phyloP scores from a whole-genome alignment of 2,797 vertebrate species.

The Ctenopoma multispine region DNA sequence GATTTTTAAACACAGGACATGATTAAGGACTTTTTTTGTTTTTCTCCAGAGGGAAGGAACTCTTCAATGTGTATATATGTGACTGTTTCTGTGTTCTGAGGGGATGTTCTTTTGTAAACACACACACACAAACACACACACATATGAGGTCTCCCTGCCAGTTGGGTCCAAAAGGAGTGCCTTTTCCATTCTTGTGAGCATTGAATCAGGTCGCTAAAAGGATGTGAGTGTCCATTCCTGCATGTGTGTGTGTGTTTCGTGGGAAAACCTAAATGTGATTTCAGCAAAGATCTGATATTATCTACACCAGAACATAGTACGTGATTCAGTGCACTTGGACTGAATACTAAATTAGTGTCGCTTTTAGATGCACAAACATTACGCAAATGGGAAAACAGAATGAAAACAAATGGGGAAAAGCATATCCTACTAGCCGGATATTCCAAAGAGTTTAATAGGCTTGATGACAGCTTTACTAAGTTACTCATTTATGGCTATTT shows the following conservation, averaged over 20 bases:
- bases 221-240: slow-evolving; percentile 45
- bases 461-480: slow-evolving; percentile 83
- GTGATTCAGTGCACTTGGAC: slow-evolving; percentile 52
- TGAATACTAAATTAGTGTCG: slow-evolving; percentile 9
- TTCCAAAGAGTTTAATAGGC: slow-evolving; percentile 68
- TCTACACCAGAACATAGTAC: slow-evolving; percentile 37
- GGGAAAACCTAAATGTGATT: slow-evolving; percentile 27
- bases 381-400: slow-evolving; percentile 39
- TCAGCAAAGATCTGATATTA: slow-evolving; percentile 39
- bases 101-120: slow-evolving; percentile 79
- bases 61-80: slow-evolving; percentile 60
- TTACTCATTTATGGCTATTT: slow-evolving; percentile 80
- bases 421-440: slow-evolving; percentile 65
- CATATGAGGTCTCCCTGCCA: slow-evolving; percentile 38
- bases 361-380: slow-evolving; percentile 51
- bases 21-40: slow-evolving; percentile 61
- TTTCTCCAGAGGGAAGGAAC: slow-evolving; percentile 62
- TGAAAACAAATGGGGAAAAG: slow-evolving; percentile 49
- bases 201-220: slow-evolving; percentile 61
- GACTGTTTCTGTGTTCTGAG: slow-evolving; percentile 65
- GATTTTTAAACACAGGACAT: slow-evolving; percentile 64
- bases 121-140: slow-evolving; percentile 28
- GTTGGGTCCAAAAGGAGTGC: slow-evolving; percentile 44
- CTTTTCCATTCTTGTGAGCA: slow-evolving; percentile 51
- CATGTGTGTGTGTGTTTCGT: slow-evolving; percentile 10